Conservation (phyloP, 2,888 invertebrate genomes). For the Eueremaeus valkanovi region DNA sequence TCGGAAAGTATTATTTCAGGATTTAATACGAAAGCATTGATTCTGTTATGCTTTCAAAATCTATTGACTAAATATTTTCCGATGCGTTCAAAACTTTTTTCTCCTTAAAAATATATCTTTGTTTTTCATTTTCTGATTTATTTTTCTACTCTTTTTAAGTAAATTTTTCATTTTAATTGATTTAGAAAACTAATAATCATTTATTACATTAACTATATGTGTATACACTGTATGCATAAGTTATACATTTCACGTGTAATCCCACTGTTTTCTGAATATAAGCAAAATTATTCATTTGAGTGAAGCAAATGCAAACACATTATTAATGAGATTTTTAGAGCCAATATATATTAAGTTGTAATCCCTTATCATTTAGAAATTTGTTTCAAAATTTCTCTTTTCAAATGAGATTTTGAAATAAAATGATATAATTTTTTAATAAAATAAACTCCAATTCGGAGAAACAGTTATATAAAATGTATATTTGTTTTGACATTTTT, state of each 20-base stretch:
- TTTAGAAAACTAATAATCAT: conserved; percentile 21
- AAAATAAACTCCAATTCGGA: background rate
- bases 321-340: conserved; percentile 32
- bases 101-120: conserved; percentile 8
- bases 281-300: conserved; percentile 4
- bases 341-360: conserved; percentile 13
- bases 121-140: background rate
- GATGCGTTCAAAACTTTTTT: conserved; percentile 2
- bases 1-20: conserved; percentile 27
- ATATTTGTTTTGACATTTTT: conserved; percentile 12
- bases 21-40: background rate
- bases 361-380: conserved; percentile 14
- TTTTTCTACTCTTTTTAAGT: background rate
- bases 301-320: conserved; percentile 14
- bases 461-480: background rate
- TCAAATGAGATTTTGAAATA: background rate
- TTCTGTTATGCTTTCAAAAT: background rate
- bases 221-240: too few relatives aligned
- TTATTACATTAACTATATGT: background rate
- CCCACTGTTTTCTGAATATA: conserved; percentile 3
- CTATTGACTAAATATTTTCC: background rate
- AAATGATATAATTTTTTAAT: background rate
- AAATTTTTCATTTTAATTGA: conserved; percentile 30
- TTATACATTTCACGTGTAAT: conserved; percentile 14
- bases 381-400: background rate